Evolutionary conservation across 2,113 vertebrate species (phyloP), one percentile per base, ranked within the genome.

Genomic region (Puntigrus tetrazona): DNA sequence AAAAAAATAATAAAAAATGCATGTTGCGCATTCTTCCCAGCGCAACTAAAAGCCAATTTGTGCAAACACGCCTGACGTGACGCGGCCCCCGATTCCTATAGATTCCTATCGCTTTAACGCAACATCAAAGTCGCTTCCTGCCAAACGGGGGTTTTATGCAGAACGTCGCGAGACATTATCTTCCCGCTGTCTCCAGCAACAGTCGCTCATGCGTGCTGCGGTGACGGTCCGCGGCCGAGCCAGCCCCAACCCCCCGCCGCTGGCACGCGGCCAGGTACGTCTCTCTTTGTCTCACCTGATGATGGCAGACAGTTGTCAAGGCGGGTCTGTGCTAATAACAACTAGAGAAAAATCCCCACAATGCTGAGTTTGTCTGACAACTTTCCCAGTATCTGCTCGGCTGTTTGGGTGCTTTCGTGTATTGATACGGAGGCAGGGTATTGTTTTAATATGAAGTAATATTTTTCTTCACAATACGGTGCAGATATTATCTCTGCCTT

Each of bases 1-100:
- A 45, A 14, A 87, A 86, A n/a, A n/a, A n/a, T n/a, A n/a, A n/a
- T n/a, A n/a, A n/a, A 83, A 77, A 63, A 92, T 90, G 90, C 90
- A 95, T 91, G 93, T 92, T 91, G 93, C 61, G 87, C 95, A 96
- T 95, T 96, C 93, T 95, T 95, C 90, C 94, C 94, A 94, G 86
- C 88, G 78, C 86, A 93, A 92, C 96, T 95, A 94, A 95, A 94
- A 22, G 91, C 92, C 90, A 92, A 89, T 93, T 89, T 82, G 91
- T 92, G 95, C 89, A 92, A 79, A 87, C 87, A 80, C 88, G 87
- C 85, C 92, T 92, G 93, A 91, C 91, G 94, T 91, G 91, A 89
- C 92, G 89, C 85, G 78, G 67, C 88, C 91, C 27, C 73, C 76
- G 91, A 94, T 94, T 95, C 92, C 92, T 91, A 94, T 65, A 94